A percentile compares a stretch with the other conserved stretches of the same genome.
Conservation (phyloP, 2,888 invertebrate genomes). For the Drosophila subsilvestris region DNA sequence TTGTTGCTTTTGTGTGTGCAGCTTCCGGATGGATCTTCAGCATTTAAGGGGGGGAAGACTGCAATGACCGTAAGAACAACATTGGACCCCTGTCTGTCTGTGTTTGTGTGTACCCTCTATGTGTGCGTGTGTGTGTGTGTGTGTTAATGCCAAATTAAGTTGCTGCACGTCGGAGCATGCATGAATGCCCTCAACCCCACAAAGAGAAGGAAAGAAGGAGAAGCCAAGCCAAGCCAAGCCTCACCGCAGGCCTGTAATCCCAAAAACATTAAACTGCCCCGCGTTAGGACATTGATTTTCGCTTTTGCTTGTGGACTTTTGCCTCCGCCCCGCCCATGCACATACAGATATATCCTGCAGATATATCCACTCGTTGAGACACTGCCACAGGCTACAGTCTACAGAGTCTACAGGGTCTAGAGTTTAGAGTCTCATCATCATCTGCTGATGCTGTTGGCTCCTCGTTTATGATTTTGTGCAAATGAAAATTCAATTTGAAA, state of each 20-base stretch:
- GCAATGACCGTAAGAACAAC: constrained; percentile 31
- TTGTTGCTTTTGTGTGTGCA: background rate
- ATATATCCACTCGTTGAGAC: background rate
- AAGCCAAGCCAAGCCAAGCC: background rate
- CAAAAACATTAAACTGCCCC: constrained; percentile 50
- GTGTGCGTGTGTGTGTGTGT: constrained; percentile 12
- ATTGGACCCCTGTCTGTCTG: background rate
- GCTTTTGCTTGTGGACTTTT: constrained; percentile 29
- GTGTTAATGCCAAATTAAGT: constrained; percentile 51
- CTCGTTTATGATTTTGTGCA: constrained; percentile 38
- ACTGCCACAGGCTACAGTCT: background rate
- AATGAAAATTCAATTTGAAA: constrained; percentile 63
- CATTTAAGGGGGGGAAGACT: background rate
- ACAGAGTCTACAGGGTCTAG: background rate
- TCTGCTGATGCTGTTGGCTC: background rate
- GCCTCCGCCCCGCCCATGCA: background rate
- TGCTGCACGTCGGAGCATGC: constrained; percentile 40
- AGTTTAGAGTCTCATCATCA: constrained; percentile 3
- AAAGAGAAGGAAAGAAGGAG: no score
- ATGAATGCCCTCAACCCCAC: background rate
- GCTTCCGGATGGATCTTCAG: constrained; percentile 1
- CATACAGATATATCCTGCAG: background rate
- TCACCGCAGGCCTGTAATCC: constrained; percentile 39
- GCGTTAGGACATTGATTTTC: constrained; percentile 57
- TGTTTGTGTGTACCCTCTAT: no score